Conservation (phyloP, 2,888 invertebrate genomes). For the Strigamia transsilvanica region DNA sequence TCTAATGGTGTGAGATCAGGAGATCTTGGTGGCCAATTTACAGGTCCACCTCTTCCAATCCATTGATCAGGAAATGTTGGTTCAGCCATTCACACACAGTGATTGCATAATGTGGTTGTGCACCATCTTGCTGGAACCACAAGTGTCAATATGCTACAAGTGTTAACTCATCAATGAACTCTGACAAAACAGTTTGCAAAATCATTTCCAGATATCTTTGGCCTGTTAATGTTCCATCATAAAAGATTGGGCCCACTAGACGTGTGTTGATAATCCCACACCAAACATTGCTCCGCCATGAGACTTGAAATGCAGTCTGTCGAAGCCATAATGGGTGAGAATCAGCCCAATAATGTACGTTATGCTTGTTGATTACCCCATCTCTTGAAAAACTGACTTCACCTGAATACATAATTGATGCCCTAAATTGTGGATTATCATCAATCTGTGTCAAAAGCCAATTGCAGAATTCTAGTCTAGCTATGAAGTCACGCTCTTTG, state of each 20-base stretch:
- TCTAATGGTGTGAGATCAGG: too few species aligned
- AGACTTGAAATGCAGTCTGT: neutral
- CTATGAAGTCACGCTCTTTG: neutral
- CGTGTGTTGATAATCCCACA: conserved; percentile 29
- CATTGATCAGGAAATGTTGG: too few species aligned
- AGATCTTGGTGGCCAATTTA: too few species aligned
- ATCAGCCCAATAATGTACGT: conserved; percentile 38
- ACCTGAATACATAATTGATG: neutral
- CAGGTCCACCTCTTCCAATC: too few species aligned
- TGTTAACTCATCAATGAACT: conserved; percentile 48
- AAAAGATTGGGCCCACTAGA: conserved; percentile 12
- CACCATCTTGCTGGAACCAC: conserved; percentile 57
- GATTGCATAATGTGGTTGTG: conserved; percentile 54
- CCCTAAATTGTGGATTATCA: neutral
- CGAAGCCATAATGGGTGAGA: conserved; percentile 9
- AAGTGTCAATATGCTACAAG: conserved; percentile 26
- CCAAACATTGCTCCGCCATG: conserved; percentile 40
- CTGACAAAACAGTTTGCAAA: too few species aligned
- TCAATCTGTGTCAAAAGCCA: neutral
- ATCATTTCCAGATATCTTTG: conserved; percentile 11
- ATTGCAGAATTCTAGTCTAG: neutral
- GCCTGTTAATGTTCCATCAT: conserved; percentile 36
- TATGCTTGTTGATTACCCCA: conserved; percentile 15
- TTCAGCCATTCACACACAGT: too few species aligned
- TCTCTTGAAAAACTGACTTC: conserved; percentile 28